phyloP scores from a whole-genome alignment of 2,888 invertebrate genomes.

The Tetragonula carbonaria region DNA sequence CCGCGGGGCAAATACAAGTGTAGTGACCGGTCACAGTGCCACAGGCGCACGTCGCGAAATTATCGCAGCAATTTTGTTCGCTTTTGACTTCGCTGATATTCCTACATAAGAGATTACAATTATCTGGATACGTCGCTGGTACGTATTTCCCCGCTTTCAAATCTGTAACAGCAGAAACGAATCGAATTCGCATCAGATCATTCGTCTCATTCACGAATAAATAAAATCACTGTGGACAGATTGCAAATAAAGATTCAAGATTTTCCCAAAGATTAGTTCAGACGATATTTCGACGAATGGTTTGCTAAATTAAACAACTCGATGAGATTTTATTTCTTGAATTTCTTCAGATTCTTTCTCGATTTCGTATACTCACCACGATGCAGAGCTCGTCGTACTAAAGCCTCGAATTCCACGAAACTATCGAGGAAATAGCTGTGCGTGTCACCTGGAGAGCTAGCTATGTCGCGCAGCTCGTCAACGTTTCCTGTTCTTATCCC shows the following conservation, averaged over 20 bases:
- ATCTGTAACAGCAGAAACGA: constrained; percentile 83
- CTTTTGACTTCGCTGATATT: constrained; percentile 68
- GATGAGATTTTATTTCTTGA: background rate
- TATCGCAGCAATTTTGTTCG: constrained; percentile 86
- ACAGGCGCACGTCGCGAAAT: constrained; percentile 87
- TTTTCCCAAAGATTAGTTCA: background rate
- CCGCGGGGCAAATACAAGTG: constrained; percentile 88
- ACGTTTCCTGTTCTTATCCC: constrained; percentile 89
- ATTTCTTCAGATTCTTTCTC: background rate
- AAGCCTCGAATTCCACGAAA: constrained; percentile 89
- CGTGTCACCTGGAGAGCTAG: constrained; percentile 87
- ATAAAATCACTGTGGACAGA: background rate
- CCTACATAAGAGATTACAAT: constrained; percentile 86
- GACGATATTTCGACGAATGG: background rate
- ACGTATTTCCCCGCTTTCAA: constrained; percentile 87
- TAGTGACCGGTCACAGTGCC: constrained; percentile 89
- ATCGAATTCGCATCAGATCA: constrained; percentile 6
- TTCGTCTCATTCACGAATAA: background rate
- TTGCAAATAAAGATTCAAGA: background rate
- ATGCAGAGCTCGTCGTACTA: constrained; percentile 88
- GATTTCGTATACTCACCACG: constrained; percentile 84
- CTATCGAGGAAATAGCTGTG: constrained; percentile 88
- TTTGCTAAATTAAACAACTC: background rate
- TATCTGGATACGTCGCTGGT: constrained; percentile 83
- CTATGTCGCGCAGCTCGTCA: constrained; percentile 87